Percentiles rank a stretch among this genome's conserved stretches.
These are phyloP conservation scores for Heteronetta atricapilla DNA, from an alignment of 2,113 vertebrate species.

Conservation along the genomic window DNA sequence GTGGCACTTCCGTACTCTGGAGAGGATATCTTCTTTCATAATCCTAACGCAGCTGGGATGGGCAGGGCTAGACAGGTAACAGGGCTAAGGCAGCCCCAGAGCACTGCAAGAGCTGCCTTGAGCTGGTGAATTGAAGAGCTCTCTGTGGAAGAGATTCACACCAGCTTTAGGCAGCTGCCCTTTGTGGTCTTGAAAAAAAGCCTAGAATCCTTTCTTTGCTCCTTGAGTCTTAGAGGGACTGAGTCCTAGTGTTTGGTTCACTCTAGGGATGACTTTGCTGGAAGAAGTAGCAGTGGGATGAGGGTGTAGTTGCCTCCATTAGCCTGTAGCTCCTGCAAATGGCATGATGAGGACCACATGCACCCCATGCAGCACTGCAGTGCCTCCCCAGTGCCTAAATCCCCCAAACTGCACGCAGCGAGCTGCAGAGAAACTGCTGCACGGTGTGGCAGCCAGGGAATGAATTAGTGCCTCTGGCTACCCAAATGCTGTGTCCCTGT, in stretches of 20 bases:
- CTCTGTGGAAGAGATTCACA: not conserved
- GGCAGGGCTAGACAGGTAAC: not conserved
- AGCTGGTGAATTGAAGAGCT: not conserved
- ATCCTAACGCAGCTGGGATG: not conserved
- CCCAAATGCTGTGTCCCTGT: not conserved
- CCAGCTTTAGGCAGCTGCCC: not conserved
- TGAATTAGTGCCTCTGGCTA: not conserved
- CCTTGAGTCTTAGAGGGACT: not conserved
- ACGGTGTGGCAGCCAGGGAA: not conserved
- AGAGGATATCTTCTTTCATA: not conserved
- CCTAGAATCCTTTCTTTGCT: not conserved
- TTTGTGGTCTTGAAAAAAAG: not conserved
- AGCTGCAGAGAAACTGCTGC: not conserved
- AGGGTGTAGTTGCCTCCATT: not conserved
- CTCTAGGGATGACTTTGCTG: not conserved
- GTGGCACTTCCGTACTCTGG: not conserved
- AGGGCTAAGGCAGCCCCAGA: not conserved
- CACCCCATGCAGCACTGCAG: not conserved
- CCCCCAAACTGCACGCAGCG: not conserved
- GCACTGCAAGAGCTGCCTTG: not conserved
- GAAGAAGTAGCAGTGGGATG: not conserved
- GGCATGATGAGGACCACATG: not conserved
- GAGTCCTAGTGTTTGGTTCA: not conserved
- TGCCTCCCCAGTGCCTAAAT: not conserved
- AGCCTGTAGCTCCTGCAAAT: not conserved